Evolutionary conservation across 2,888 invertebrate genomes (phyloP).

Genomic region (Pristionchus mayeri): DNA sequence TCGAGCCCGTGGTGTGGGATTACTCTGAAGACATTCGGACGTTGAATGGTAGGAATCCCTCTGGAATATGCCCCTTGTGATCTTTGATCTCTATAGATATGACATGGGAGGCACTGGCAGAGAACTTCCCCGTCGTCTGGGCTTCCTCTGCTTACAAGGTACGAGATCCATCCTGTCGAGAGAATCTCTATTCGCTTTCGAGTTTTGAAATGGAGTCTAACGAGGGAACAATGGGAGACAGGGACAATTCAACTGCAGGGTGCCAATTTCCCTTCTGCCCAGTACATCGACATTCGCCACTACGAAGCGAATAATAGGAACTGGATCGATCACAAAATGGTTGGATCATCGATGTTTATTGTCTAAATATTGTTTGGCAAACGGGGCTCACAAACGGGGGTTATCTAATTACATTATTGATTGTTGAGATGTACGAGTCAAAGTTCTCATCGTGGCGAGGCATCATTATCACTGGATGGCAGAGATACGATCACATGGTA

Average conservation of each 20-base stretch:
- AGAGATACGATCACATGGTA: conserved; percentile 74
- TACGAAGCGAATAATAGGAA: conserved; percentile 78
- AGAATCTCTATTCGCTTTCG: no score
- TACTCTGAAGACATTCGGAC: conserved; percentile 71
- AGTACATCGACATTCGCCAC: conserved; percentile 77
- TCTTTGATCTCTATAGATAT: conserved; percentile 54
- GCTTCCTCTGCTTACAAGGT: conserved; percentile 84
- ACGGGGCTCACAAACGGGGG: background rate
- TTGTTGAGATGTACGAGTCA: conserved; percentile 57
- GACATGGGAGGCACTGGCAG: conserved; percentile 79
- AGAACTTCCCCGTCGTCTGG: conserved; percentile 84
- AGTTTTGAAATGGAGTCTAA: no score
- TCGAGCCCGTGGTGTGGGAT: conserved; percentile 73
- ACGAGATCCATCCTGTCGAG: no score
- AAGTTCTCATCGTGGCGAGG: conserved; percentile 74
- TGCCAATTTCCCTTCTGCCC: conserved; percentile 66
- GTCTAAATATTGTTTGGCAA: background rate
- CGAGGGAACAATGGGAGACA: no score
- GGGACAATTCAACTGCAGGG: conserved; percentile 56
- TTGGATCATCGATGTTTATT: conserved; percentile 37
- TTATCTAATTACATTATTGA: background rate
- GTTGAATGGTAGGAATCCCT: conserved; percentile 55
- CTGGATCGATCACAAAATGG: conserved; percentile 76
- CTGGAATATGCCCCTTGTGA: background rate
- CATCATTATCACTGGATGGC: conserved; percentile 79